Conservation (phyloP, 2,113 vertebrate species). For the Toxostoma redivivum region DNA sequence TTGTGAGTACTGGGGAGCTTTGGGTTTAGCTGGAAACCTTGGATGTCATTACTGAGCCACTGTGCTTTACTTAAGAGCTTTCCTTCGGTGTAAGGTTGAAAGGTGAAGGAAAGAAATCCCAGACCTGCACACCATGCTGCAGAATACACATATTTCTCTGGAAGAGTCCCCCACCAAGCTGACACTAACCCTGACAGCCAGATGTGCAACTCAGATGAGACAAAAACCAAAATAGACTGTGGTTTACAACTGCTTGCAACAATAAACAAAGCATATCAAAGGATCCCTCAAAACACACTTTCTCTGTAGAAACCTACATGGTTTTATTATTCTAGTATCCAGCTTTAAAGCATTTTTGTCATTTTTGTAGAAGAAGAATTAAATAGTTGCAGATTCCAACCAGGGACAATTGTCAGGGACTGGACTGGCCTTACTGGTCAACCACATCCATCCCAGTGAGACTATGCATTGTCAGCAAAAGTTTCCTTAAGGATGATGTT, state of each 20-base stretch:
- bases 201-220: not conserved
- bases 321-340: conserved; percentile 45
- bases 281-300: conserved; percentile 13
- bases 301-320: conserved; percentile 17
- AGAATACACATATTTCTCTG: not conserved
- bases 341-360: conserved; percentile 59
- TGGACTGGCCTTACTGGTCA: conserved; percentile 1
- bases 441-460: conserved; percentile 38
- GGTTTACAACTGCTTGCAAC: conserved; percentile 35
- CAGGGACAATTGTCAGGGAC: conserved; percentile 27
- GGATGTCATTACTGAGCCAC: not conserved
- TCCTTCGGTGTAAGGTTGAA: conserved; percentile 21
- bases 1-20: not conserved
- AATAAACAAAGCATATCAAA: conserved; percentile 51
- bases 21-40: not conserved
- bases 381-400: conserved; percentile 30
- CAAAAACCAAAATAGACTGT: conserved; percentile 38
- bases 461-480: conserved; percentile 40
- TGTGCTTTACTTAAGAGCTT: not conserved
- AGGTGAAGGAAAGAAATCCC: not conserved
- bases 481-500: not conserved
- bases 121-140: not conserved
- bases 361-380: conserved; percentile 27
- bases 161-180: not conserved
- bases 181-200: conserved; percentile 11